phyloP scores from a whole-genome alignment of 2,113 vertebrate genomes.

The Cephalopterus ornatus region DNA sequence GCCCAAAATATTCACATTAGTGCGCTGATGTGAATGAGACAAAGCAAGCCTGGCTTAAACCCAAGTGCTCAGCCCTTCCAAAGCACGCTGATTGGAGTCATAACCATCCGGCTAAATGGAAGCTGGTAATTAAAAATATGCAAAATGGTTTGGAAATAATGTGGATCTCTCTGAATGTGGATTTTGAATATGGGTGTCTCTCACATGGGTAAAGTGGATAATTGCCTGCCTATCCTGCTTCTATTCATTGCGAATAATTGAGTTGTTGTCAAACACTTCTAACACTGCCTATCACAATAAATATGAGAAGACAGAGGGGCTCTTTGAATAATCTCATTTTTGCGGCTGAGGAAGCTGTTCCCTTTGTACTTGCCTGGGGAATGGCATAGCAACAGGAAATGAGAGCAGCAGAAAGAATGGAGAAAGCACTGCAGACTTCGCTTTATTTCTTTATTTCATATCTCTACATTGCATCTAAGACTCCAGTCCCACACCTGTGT shows the following conservation, averaged over 20 bases:
- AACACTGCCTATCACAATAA: conserved; percentile 60
- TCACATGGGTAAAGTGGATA: conserved; percentile 59
- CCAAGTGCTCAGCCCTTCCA: conserved; percentile 51
- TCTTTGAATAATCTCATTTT: conserved; percentile 54
- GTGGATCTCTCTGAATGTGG: conserved; percentile 33
- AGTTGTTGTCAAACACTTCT: conserved; percentile 69
- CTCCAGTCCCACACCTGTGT: neutral
- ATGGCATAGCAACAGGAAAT: conserved; percentile 60
- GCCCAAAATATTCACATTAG: neutral
- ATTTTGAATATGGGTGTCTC: conserved; percentile 57
- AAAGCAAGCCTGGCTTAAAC: neutral
- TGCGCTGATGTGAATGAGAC: neutral
- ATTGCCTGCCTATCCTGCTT: conserved; percentile 58
- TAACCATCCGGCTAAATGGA: conserved; percentile 34
- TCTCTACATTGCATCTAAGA: accelerated
- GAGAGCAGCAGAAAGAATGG: neutral
- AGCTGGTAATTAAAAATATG: conserved; percentile 68
- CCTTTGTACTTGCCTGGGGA: conserved; percentile 43
- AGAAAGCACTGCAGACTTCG: neutral
- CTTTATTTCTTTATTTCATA: neutral
- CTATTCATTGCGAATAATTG: conserved; percentile 57
- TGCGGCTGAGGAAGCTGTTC: conserved; percentile 36
- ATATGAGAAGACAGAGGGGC: conserved; percentile 21
- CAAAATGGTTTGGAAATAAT: conserved; percentile 56
- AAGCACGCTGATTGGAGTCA: conserved; percentile 54